Percentiles rank a stretch among this genome's conserved stretches.
These are phyloP conservation scores for Phycodurus eques DNA, from an alignment of 2,113 vertebrate species.

Conservation along the genomic window DNA sequence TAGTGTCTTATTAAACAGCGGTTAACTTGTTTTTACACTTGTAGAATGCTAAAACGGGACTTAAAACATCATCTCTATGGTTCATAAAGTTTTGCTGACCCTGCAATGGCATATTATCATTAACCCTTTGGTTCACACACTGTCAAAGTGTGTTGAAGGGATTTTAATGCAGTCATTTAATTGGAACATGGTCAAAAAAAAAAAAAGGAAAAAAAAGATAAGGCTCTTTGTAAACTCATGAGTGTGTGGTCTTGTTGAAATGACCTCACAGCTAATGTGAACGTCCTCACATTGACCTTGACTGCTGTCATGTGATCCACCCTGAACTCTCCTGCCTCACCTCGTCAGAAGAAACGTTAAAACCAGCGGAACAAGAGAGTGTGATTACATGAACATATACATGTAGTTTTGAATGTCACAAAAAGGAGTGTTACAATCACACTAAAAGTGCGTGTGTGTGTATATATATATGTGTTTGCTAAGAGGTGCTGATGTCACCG, in stretches of 20 bases:
- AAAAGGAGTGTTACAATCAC: constrained; percentile 39
- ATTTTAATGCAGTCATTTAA: not conserved
- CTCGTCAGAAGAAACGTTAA: not conserved
- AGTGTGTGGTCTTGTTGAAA: not conserved
- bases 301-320: not conserved
- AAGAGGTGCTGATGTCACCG: constrained; percentile 66
- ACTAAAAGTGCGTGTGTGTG: constrained; percentile 47
- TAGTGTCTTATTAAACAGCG: too few relatives aligned
- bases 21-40: too few relatives aligned
- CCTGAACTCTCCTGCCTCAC: not conserved
- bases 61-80: too few relatives aligned
- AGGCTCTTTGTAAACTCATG: not conserved
- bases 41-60: too few relatives aligned
- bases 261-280: not conserved
- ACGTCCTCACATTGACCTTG: not conserved
- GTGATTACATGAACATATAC: not conserved
- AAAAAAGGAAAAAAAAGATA: not conserved
- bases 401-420: not conserved
- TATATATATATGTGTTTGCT: constrained; percentile 64
- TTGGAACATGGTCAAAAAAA: not conserved
- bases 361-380: too few relatives aligned
- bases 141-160: not conserved
- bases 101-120: too few relatives aligned
- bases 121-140: too few relatives aligned
- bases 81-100: too few relatives aligned